These are phyloP conservation scores for Poecile montanus DNA, from an alignment of 2,797 vertebrate genomes.

Conservation along the genomic window DNA sequence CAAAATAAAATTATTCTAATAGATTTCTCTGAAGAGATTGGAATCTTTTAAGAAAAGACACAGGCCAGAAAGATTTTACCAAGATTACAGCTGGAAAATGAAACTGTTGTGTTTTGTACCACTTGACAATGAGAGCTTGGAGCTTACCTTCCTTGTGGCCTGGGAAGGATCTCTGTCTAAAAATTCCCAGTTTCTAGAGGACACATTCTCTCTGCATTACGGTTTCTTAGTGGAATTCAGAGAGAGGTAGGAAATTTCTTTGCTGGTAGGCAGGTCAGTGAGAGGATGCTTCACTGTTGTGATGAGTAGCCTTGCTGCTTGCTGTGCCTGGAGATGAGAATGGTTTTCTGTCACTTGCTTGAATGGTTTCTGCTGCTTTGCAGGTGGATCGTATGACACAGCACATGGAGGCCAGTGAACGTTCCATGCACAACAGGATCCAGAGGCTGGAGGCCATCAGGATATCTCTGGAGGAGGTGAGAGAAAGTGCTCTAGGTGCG, in stretches of 20 bases:
- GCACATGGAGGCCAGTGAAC: constrained; percentile 85
- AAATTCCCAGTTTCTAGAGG: neutral
- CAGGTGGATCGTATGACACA: constrained; percentile 87
- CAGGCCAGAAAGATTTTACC: neutral
- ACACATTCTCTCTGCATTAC: neutral
- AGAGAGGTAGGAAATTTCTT: neutral
- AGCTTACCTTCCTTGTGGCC: neutral
- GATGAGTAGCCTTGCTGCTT: neutral
- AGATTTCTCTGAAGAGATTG: neutral
- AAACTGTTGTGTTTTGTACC: neutral
- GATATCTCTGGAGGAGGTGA: constrained; percentile 89
- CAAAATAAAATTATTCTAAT: neutral
- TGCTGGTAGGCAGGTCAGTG: neutral
- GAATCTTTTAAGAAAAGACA: neutral
- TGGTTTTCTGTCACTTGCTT: neutral
- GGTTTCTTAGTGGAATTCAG: neutral
- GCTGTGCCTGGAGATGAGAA: neutral
- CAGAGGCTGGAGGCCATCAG: constrained; percentile 86
- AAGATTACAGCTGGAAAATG: neutral
- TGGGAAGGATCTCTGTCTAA: neutral
- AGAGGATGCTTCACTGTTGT: neutral
- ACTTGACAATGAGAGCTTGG: neutral
- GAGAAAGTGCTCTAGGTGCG: neutral
- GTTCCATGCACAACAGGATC: constrained; percentile 84
- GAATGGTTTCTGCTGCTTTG: neutral